Evolutionary conservation across 2,797 vertebrate species (phyloP).

Genomic region (Sebastes vulpes): DNA sequence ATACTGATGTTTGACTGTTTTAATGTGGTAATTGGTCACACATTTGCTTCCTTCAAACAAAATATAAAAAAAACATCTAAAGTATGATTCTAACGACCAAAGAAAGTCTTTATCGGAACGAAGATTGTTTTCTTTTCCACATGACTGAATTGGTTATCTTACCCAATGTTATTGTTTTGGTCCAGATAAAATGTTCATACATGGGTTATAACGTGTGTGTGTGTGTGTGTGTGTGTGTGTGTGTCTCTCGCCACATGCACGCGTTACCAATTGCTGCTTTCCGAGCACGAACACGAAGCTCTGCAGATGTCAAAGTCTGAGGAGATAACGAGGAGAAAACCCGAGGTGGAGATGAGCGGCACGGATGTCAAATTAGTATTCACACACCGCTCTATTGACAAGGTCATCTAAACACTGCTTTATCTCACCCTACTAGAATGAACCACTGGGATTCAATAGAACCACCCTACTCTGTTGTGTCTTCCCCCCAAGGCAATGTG

Average conservation of each 20-base stretch:
- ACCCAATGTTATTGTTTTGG: background rate
- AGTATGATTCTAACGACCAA: background rate
- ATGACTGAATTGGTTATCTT: background rate
- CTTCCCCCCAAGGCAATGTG: slow-evolving; percentile 40
- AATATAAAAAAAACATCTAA: background rate
- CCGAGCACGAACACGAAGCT: slow-evolving; percentile 29
- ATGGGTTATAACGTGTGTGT: background rate
- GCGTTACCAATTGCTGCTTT: slow-evolving; percentile 29
- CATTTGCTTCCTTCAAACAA: background rate
- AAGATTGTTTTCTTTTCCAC: background rate
- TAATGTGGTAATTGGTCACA: background rate
- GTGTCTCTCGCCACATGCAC: background rate
- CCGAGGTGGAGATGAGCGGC: slow-evolving; percentile 34
- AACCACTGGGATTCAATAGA: slow-evolving; percentile 54
- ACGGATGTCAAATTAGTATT: slow-evolving; percentile 68
- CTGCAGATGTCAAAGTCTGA: slow-evolving; percentile 60
- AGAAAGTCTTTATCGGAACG: background rate
- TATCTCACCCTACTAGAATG: slow-evolving; percentile 55
- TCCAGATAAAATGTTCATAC: background rate
- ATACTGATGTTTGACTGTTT: background rate
- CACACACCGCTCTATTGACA: slow-evolving; percentile 65
- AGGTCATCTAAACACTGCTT: slow-evolving; percentile 72
- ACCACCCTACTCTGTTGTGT: slow-evolving; percentile 28
- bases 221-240: background rate
- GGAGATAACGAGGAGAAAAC: slow-evolving; percentile 55